Evolutionary conservation across 2,113 vertebrate species (phyloP), one percentile per base, ranked within the genome.

Genomic region (Cyprinus carpio): DNA sequence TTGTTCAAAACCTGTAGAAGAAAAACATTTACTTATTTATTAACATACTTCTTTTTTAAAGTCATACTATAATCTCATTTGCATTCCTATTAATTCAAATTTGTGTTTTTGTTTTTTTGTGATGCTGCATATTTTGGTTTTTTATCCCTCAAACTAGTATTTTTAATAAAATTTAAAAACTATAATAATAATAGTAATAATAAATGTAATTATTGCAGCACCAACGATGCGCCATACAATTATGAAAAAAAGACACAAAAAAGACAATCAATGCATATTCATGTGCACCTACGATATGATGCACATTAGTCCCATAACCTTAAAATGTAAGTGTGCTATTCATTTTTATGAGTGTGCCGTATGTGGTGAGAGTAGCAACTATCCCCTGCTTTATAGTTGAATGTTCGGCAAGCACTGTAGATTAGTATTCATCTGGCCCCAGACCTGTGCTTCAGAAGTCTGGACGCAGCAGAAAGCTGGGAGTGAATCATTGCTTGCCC

Each of bases 401-500:
- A 4, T 37, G 56, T 46, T 64, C 51, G n/a, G 71, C 46, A 31
- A 64, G 34, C 15, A 23, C 23, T 58, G 67, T 49, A 81, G 60
- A 86, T 85, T 82, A 79, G 83, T 84, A 80, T 88, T 83, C 83
- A 82, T 81, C 82, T 75, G 74, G 74, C 65, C 37, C 77, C 34
- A 56, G 74, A 78, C 71, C 20, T 62, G 43, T 60, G 75, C 72
- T 46, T 84, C 77, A 71, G 34, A 74, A 85, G 82, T 54, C 83
- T 85, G 87, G 87, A 64, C 86, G 75, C 77, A 82, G 83, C 83
- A 83, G 49, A 87, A 86, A 80, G 81, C 67, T 67, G 37, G 3
- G 34, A 65, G 82, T 87, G 85, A 85, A 64, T 85, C 87, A 85
- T 71, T 80, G 71, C 83, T 75, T 54, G 49, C 75, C 88, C 83